These are phyloP conservation scores for Urocitellus parryii DNA, from an alignment of 2,113 vertebrate species.

Conservation along the genomic window DNA sequence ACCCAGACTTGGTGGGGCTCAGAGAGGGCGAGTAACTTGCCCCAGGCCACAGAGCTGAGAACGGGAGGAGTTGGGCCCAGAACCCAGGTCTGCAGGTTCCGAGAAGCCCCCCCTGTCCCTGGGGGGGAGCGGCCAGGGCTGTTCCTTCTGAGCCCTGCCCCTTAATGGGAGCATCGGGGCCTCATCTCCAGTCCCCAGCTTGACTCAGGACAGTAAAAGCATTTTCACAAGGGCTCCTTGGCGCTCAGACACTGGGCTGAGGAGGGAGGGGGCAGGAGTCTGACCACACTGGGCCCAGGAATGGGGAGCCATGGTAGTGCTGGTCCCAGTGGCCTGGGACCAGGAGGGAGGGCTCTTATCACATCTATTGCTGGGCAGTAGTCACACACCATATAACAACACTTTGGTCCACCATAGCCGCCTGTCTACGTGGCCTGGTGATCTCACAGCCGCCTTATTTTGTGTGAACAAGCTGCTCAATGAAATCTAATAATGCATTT, in stretches of 20 bases:
- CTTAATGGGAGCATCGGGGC: neutral
- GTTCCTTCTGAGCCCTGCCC: neutral
- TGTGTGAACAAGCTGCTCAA: neutral
- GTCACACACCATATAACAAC: neutral
- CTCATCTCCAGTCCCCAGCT: neutral
- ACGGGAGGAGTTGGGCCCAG: neutral
- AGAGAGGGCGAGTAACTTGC: neutral
- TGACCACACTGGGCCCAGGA: neutral
- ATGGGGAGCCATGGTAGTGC: rapidly evolving
- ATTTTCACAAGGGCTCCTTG: neutral
- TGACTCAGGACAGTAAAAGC: neutral
- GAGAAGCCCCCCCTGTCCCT: neutral
- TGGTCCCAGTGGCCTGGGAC: neutral
- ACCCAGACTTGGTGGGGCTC: neutral
- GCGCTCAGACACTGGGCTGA: neutral
- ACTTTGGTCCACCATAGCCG: neutral
- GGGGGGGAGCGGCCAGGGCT: neutral
- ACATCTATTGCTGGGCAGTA: neutral
- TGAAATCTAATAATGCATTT: neutral
- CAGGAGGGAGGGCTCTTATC: neutral
- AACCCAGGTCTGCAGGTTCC: neutral
- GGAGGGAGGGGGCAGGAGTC: too few relatives aligned
- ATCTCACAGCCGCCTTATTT: neutral
- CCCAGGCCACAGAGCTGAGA: neutral
- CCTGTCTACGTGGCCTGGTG: neutral